Conservation (phyloP, 2,797 vertebrate species). For the Clamator glandarius region DNA sequence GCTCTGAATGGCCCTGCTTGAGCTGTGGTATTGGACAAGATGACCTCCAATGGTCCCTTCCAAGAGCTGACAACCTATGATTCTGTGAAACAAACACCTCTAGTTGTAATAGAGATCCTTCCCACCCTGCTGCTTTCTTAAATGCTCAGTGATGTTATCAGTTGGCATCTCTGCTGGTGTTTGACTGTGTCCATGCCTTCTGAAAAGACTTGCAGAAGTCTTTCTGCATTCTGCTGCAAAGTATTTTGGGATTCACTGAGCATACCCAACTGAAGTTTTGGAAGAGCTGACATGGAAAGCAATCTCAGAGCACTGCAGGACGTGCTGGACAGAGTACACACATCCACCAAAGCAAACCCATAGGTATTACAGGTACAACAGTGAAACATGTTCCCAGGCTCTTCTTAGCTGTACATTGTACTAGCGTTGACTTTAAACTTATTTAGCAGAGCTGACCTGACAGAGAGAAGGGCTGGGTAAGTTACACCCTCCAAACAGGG, state of each 20-base stretch:
- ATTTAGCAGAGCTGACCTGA: neutral
- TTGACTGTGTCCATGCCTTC: neutral
- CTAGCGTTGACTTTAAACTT: neutral
- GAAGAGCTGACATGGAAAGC: neutral
- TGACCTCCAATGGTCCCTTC: accelerated
- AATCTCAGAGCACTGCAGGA: no score
- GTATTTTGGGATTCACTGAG: neutral
- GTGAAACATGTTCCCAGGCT: neutral
- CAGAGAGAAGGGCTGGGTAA: neutral
- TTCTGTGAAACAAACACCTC: neutral
- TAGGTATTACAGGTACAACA: neutral
- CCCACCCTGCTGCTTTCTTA: neutral
- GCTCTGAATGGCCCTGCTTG: neutral
- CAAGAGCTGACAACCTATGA: neutral
- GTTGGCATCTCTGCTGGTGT: neutral
- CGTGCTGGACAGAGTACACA: neutral
- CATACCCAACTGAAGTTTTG: neutral
- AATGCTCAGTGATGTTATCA: neutral
- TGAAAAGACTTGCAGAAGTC: neutral
- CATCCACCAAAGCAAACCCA: neutral
- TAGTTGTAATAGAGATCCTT: neutral
- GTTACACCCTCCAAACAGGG: conserved; percentile 17
- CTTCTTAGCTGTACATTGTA: neutral
- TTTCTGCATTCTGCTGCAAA: neutral
- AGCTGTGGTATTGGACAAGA: neutral